These are phyloP conservation scores for Rousettus madagascariensis DNA, from an alignment of 2,797 vertebrate genomes.

Conservation along the genomic window DNA sequence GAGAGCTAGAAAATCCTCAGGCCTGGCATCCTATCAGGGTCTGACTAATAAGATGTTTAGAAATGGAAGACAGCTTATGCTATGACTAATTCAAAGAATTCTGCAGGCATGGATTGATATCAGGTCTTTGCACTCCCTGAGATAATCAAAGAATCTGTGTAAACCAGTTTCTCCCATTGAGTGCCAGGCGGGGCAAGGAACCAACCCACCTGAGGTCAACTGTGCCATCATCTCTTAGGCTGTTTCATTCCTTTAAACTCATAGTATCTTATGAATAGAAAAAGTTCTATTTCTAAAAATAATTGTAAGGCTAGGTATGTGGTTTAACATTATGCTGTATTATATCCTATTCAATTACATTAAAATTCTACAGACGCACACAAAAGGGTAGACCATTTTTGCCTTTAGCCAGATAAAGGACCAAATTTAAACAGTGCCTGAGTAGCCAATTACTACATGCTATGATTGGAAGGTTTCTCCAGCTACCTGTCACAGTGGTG, in stretches of 20 bases:
- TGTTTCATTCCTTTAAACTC: background rate
- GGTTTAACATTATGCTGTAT: background rate
- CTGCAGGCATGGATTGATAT: constrained; percentile 47
- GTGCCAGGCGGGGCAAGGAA: background rate
- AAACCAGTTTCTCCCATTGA: constrained; percentile 55
- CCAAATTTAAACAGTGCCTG: background rate
- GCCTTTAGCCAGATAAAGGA: background rate
- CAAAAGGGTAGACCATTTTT: background rate
- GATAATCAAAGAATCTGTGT: constrained; percentile 51
- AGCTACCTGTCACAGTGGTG: background rate
- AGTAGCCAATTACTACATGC: background rate
- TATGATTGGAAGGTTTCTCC: background rate
- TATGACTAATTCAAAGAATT: constrained; percentile 72
- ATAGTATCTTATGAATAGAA: background rate
- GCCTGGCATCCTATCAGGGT: constrained; percentile 38
- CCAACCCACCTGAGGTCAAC: background rate
- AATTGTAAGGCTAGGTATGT: background rate
- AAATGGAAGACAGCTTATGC: constrained; percentile 76
- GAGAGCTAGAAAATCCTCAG: constrained; percentile 47
- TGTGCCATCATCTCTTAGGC: background rate
- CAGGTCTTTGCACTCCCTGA: constrained; percentile 58
- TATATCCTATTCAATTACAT: constrained; percentile 15
- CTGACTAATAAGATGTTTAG: constrained; percentile 73
- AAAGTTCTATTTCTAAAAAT: background rate
- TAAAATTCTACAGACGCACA: background rate